Evolutionary conservation across 1,140 invertebrate genomes (phyloP).

Genomic region (Agrilus planipennis): DNA sequence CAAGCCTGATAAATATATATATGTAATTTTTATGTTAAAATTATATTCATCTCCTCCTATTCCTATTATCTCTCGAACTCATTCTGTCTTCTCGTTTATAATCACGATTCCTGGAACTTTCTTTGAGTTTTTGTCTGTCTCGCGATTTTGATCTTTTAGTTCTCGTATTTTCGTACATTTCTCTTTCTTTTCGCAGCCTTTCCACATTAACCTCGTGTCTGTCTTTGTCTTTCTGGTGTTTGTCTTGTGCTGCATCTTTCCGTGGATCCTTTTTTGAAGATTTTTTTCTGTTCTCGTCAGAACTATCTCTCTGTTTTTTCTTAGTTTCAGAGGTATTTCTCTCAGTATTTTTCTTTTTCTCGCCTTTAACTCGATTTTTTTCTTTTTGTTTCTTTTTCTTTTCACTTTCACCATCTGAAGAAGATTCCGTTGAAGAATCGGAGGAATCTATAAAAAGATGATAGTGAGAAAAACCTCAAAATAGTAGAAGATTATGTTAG

Average conservation of each 20-base stretch:
- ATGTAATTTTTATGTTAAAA: too few species aligned
- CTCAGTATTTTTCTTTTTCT: background rate
- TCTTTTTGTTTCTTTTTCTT: background rate
- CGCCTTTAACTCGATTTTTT: background rate
- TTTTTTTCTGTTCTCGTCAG: background rate
- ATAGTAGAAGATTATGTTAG: too few species aligned
- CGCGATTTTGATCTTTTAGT: conserved; percentile 7
- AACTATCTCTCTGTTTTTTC: background rate
- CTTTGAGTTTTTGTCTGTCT: conserved; percentile 11
- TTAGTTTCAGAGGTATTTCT: background rate
- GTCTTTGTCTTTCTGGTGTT: conserved; percentile 8
- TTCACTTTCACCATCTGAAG: background rate
- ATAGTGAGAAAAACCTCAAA: too few species aligned
- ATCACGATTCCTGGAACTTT: too few species aligned
- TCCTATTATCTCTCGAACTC: conserved; percentile 13
- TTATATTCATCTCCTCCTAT: too few species aligned
- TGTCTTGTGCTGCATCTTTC: conserved; percentile 8
- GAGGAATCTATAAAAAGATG: too few species aligned
- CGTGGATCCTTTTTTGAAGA: conserved; percentile 4
- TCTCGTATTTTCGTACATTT: conserved; percentile 10
- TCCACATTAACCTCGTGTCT: conserved; percentile 8
- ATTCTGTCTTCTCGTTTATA: conserved; percentile 11
- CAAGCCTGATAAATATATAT: too few species aligned
- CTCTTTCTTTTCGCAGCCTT: conserved; percentile 11
- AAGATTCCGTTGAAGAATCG: background rate